These are phyloP conservation scores for Tetramorium bicarinatum DNA, from an alignment of 2,888 invertebrate species.

Conservation along the genomic window DNA sequence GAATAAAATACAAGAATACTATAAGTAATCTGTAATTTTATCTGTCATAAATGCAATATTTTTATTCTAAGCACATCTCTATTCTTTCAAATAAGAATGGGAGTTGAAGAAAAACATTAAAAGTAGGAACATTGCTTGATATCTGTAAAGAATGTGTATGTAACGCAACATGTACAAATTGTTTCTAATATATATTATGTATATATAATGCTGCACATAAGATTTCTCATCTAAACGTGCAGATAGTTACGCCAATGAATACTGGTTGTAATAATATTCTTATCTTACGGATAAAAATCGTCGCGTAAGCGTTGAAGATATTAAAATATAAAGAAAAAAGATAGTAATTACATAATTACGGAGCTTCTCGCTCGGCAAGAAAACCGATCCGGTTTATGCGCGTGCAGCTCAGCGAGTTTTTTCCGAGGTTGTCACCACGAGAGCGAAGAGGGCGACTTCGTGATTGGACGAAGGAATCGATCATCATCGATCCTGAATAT, in stretches of 20 bases:
- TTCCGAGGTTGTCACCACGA: slow-evolving; percentile 64
- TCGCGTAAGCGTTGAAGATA: slow-evolving; percentile 54
- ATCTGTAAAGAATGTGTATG: no score
- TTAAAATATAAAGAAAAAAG: slow-evolving; percentile 61
- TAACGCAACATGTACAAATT: no score
- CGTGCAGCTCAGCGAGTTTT: slow-evolving; percentile 60
- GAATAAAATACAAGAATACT: background rate
- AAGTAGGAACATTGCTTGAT: no score
- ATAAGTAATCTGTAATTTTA: background rate
- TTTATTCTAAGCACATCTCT: no score
- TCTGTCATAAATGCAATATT: background rate
- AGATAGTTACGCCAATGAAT: slow-evolving; percentile 47
- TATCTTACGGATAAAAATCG: slow-evolving; percentile 29
- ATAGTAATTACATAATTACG: slow-evolving; percentile 69
- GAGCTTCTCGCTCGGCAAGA: slow-evolving; percentile 62
- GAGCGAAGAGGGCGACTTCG: slow-evolving; percentile 43
- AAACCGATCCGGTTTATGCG: slow-evolving; percentile 70
- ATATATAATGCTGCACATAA: background rate
- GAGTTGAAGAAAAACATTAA: background rate
- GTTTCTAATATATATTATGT: no score
- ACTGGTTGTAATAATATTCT: slow-evolving; percentile 33
- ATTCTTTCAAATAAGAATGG: no score
- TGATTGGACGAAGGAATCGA: slow-evolving; percentile 50
- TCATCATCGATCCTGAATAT: slow-evolving; percentile 53
- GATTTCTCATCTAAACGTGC: background rate